These are phyloP conservation scores for Eriosoma lanigerum DNA, from an alignment of 1,140 invertebrate species.

Conservation along the genomic window DNA sequence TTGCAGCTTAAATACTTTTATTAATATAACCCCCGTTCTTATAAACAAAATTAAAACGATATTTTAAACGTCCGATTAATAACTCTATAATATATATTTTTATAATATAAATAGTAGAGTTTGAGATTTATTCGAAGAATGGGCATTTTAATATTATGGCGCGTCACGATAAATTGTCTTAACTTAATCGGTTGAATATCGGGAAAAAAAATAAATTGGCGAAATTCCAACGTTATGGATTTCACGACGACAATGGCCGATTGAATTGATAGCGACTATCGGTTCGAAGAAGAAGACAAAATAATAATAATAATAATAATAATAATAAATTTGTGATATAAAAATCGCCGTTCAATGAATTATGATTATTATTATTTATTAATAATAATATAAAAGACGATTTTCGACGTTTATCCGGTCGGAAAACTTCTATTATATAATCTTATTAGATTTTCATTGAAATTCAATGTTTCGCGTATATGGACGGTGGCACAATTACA, in stretches of 20 bases:
- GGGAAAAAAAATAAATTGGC: slow-evolving; percentile 36
- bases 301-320: background rate
- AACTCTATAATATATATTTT: background rate
- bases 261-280: slow-evolving; percentile 8
- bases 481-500: no score
- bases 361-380: background rate
- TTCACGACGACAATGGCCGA: background rate
- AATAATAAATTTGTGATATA: background rate
- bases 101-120: background rate
- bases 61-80: background rate
- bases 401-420: background rate
- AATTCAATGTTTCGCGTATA: no score
- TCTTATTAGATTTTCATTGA: no score
- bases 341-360: background rate
- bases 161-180: background rate
- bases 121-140: background rate
- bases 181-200: background rate
- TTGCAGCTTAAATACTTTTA: no score
- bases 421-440: background rate
- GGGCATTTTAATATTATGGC: background rate
- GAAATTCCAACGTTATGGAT: slow-evolving; percentile 23
- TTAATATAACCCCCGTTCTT: no score
- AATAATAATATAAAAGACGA: background rate
- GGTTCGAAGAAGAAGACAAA: background rate
- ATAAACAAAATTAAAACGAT: no score